phyloP scores from a whole-genome alignment of 2,113 vertebrate species.

The Furnarius figulus region DNA sequence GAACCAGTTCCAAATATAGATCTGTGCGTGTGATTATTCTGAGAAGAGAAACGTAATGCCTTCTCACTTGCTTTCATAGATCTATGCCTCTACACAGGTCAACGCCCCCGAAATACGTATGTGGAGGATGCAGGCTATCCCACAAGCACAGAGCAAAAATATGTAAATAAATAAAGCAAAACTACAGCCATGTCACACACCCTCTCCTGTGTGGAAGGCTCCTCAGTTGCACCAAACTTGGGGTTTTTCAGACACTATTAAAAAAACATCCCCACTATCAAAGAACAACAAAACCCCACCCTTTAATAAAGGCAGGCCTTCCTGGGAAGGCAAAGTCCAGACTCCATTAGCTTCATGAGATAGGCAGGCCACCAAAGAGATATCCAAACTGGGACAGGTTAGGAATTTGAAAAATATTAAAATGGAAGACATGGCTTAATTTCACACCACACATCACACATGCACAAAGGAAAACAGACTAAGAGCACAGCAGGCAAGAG shows the following conservation, averaged over 20 bases:
- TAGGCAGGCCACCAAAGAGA: not conserved
- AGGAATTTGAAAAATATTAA: not conserved
- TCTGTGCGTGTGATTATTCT: slow-evolving; percentile 21
- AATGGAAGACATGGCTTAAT: not conserved
- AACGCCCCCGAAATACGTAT: slow-evolving; percentile 2
- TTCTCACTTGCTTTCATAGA: slow-evolving; percentile 42
- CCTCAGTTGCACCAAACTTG: not conserved
- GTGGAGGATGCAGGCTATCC: slow-evolving; percentile 4
- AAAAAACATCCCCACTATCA: not conserved
- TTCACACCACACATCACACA: not conserved
- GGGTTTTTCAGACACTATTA: not conserved
- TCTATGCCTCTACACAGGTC: slow-evolving; percentile 16
- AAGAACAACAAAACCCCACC: slow-evolving; percentile 36
- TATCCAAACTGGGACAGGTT: not conserved
- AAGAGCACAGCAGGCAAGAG: not conserved
- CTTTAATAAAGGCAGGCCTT: not conserved
- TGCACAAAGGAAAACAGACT: not conserved
- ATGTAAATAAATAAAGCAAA: slow-evolving; percentile 59
- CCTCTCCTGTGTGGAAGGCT: not conserved
- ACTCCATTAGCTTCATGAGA: not conserved
- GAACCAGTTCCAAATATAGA: slow-evolving; percentile 41
- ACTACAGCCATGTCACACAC: not conserved
- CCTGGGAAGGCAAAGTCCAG: not conserved
- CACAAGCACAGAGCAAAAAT: slow-evolving; percentile 7
- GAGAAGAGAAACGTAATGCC: slow-evolving; percentile 35